Base-by-base conservation (phyloP, 2,797 vertebrate species). In the Orientallactaga sibirica region DNA sequence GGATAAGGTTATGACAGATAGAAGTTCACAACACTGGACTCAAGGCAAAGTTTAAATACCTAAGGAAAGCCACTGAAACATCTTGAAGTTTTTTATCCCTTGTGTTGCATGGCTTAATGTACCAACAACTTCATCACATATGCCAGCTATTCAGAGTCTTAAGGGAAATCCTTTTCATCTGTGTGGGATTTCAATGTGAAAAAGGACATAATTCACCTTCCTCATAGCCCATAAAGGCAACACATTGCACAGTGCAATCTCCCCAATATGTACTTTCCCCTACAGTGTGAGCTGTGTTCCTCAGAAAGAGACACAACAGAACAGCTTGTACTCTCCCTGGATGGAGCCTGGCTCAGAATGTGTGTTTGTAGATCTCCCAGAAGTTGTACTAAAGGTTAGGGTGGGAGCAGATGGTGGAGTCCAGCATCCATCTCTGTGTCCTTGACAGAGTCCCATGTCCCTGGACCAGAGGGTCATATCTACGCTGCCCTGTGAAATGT, bases 221-320 rank as follows among this genome's bases (percentile, higher is more conserved):
- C 70, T 58, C 0, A 0, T 3, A 52, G 70, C 22, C 78, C 24
- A 5, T 0, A 2, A 64, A 76, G 22, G 37, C 62, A 75, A n/a
- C 78, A 29, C 3, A 9, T 18, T 79, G 48, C 29, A 12, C 24
- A 48, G 0, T 29, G 70, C 1, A 2, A 19, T 62, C 52, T 79
- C 55, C 25, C 33, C 41, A 41, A 20, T 10, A 0, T 37, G 0
- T 5, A n/a, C 18, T n/a, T 67, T n/a, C 24, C 11, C 5, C 12
- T 81, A 29, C n/a, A 78, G 29, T 8, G 2, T 16, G 52, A 62
- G 41, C 41, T 67, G 22, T 27, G 88, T 74, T 64, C 58, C 64
- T 93, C 43, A n/a, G 70, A 90, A 75, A 73, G 27, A 90, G 84
- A 88, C 55, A 52, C 2, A 29, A 11, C 29, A 78, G 43, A 73